These are phyloP conservation scores for Platycnemis pennipes DNA, from an alignment of 2,888 invertebrate genomes.

Conservation along the genomic window DNA sequence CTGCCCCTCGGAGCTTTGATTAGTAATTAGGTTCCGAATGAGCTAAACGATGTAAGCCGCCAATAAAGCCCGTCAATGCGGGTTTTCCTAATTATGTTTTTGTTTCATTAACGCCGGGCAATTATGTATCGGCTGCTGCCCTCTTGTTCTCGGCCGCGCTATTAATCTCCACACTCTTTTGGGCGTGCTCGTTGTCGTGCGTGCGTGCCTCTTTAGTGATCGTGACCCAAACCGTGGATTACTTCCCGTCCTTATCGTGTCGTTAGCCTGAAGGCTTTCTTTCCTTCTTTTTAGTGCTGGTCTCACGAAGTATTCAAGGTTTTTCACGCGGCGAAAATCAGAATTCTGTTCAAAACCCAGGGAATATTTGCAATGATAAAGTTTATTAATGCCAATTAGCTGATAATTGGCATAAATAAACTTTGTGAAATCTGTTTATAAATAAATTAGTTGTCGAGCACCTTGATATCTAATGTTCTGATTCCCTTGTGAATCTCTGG, in stretches of 20 bases:
- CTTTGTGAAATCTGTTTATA: too few species aligned
- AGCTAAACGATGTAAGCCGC: conserved; percentile 6
- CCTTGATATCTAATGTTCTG: too few species aligned
- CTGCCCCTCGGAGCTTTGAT: neutral
- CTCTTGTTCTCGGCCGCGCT: neutral
- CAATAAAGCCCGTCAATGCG: neutral
- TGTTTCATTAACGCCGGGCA: conserved; percentile 45
- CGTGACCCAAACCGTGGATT: neutral
- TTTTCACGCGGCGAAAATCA: too few species aligned
- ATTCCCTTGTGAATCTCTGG: too few species aligned
- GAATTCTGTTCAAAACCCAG: too few species aligned
- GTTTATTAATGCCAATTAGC: too few species aligned
- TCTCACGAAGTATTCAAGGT: neutral
- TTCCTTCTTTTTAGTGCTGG: neutral
- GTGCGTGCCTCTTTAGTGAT: neutral
- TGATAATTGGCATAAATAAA: too few species aligned
- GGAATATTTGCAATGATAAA: too few species aligned
- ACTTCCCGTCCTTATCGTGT: neutral
- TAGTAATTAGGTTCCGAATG: conserved; percentile 56
- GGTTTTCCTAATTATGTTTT: conserved; percentile 58
- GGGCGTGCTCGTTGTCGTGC: neutral
- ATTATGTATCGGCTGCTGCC: conserved; percentile 24
- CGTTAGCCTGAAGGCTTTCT: neutral
- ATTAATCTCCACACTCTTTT: neutral
- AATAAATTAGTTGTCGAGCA: too few species aligned